phyloP scores from a whole-genome alignment of 2,113 vertebrate genomes.

The Motacilla tschutschensis region DNA sequence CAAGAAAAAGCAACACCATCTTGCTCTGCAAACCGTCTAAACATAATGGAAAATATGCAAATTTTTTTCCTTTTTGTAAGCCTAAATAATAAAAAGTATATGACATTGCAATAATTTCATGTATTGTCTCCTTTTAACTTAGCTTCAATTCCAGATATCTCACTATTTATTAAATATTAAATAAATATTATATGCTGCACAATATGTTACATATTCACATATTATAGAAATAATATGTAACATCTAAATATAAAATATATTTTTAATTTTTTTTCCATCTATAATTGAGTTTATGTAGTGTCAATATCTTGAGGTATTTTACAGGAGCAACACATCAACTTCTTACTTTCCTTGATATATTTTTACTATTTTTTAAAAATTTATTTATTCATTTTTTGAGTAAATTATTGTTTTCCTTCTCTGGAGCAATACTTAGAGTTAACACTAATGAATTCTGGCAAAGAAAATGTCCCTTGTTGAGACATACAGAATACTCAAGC shows the following conservation, averaged over 20 bases:
- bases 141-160: not conserved
- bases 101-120: not conserved
- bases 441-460: not conserved
- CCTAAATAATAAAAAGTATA: not conserved
- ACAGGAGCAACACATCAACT: not conserved
- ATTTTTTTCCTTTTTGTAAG: not conserved
- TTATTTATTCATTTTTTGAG: not conserved
- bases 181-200: not conserved
- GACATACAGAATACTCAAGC: not conserved
- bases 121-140: not conserved
- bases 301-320: not conserved
- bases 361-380: accelerated
- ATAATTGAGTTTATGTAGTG: not conserved
- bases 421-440: not conserved
- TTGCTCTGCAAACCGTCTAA: not conserved
- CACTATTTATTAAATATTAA: not conserved
- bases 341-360: not conserved
- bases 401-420: not conserved
- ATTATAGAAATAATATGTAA: not conserved
- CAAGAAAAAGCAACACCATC: not conserved
- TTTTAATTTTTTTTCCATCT: not conserved
- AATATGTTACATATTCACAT: too few species aligned
- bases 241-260: not conserved
- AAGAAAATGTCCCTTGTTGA: not conserved
- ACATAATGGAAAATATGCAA: not conserved